Evolutionary conservation across 2,888 invertebrate genomes (phyloP).

Genomic region (Anthophora plumipes): DNA sequence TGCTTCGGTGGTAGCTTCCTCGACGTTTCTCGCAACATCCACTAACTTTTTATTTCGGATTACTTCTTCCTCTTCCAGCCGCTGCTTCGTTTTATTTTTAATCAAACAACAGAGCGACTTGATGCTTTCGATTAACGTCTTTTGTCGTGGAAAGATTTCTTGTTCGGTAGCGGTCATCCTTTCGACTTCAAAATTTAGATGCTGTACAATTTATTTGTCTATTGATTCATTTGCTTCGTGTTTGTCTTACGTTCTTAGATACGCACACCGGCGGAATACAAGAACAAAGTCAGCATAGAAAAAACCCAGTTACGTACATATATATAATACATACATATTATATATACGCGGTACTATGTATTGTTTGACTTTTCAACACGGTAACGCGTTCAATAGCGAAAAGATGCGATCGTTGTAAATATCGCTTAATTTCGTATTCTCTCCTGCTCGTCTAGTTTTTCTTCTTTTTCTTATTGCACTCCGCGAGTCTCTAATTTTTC

Average conservation of each 20-base stretch:
- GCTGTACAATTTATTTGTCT: neutral
- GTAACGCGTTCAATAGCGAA: too few species aligned
- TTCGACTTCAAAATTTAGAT: neutral
- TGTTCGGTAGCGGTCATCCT: neutral
- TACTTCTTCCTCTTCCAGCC: too few species aligned
- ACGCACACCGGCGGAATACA: too few species aligned
- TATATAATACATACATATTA: neutral
- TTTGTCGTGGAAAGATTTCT: neutral
- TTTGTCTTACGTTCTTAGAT: neutral
- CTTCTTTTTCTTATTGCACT: too few species aligned
- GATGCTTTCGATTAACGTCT: neutral
- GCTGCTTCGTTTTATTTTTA: neutral
- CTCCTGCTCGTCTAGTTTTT: neutral
- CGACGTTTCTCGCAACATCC: constrained; percentile 5
- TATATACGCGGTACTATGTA: too few species aligned
- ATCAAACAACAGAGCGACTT: constrained; percentile 5
- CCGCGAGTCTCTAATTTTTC: too few species aligned
- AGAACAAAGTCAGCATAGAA: neutral
- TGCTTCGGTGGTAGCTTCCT: neutral
- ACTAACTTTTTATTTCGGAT: neutral
- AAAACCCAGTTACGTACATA: too few species aligned
- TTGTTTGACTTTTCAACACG: too few species aligned
- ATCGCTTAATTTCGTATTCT: neutral
- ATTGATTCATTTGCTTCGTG: neutral
- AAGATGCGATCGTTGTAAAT: too few species aligned